Evolutionary conservation across 2,888 invertebrate species (phyloP).

Genomic region (Vandiemenella viatica): DNA sequence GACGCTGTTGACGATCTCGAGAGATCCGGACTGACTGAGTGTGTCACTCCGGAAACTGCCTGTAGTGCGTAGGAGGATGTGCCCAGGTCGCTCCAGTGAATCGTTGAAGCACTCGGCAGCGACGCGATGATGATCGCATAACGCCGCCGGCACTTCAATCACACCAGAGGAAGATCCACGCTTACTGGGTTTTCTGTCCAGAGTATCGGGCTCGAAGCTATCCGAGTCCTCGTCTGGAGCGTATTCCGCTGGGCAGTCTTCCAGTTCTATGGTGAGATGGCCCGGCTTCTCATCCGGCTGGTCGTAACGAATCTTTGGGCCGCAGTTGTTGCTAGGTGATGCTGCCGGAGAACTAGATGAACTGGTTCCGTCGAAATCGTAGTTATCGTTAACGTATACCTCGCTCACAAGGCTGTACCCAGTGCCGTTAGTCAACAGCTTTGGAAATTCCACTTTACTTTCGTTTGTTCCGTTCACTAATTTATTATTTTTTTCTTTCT

Average conservation of each 20-base stretch:
- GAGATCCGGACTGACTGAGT: constrained; percentile 2
- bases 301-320: constrained; percentile 40
- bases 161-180: constrained; percentile 24
- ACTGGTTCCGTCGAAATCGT: constrained; percentile 28
- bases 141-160: background rate
- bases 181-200: constrained; percentile 60
- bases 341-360: constrained; percentile 13
- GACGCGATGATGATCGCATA: constrained; percentile 5
- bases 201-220: constrained; percentile 71
- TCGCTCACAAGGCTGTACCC: constrained; percentile 59
- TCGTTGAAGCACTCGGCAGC: constrained; percentile 27
- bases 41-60: constrained; percentile 50
- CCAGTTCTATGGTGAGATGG: constrained; percentile 62
- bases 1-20: background rate
- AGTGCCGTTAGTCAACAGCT: constrained; percentile 9
- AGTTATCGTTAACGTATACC: constrained; percentile 63
- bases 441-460: constrained; percentile 10
- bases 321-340: constrained; percentile 26
- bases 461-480: no score
- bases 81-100: constrained; percentile 37
- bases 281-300: constrained; percentile 49
- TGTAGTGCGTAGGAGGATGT: constrained; percentile 49
- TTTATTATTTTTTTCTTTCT: constrained; percentile 8
- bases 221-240: constrained; percentile 60
- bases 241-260: constrained; percentile 64